Percentiles rank a stretch among this genome's conserved stretches.
phyloP scores from a whole-genome alignment of 1,140 invertebrate species.

The Muscidifurax raptorellus region DNA sequence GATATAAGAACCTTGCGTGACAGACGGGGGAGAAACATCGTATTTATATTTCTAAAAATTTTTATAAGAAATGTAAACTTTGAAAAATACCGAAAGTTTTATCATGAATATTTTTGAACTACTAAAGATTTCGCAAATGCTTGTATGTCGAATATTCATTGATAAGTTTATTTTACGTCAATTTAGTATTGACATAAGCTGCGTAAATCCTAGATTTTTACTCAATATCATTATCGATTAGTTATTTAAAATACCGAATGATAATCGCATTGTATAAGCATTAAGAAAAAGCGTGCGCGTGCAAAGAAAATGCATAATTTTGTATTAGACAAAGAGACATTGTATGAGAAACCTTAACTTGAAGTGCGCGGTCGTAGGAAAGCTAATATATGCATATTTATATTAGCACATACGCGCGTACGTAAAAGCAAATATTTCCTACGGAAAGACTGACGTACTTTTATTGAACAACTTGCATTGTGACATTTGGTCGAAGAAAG shows the following conservation, averaged over 20 bases:
- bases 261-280: conserved; percentile 44
- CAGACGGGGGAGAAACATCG: neutral
- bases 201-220: conserved; percentile 39
- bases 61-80: conserved; percentile 39
- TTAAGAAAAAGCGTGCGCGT: conserved; percentile 32
- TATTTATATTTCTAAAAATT: conserved; percentile 48
- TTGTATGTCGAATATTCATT: conserved; percentile 45
- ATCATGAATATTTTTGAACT: conserved; percentile 25
- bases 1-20: neutral
- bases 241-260: conserved; percentile 16
- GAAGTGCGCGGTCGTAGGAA: neutral
- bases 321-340: conserved; percentile 32
- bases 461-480: conserved; percentile 33
- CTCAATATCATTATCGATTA: conserved; percentile 28
- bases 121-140: conserved; percentile 30
- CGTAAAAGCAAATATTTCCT: conserved; percentile 35
- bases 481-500: conserved; percentile 23
- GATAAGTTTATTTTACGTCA: conserved; percentile 26
- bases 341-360: conserved; percentile 26
- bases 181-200: neutral
- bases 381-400: conserved; percentile 25
- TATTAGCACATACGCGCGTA: conserved; percentile 9
- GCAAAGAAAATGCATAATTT: neutral
- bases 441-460: conserved; percentile 49
- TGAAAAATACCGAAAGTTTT: neutral